These are phyloP conservation scores for Gryllus longicercus DNA, from an alignment of 2,888 invertebrate species.

Conservation along the genomic window DNA sequence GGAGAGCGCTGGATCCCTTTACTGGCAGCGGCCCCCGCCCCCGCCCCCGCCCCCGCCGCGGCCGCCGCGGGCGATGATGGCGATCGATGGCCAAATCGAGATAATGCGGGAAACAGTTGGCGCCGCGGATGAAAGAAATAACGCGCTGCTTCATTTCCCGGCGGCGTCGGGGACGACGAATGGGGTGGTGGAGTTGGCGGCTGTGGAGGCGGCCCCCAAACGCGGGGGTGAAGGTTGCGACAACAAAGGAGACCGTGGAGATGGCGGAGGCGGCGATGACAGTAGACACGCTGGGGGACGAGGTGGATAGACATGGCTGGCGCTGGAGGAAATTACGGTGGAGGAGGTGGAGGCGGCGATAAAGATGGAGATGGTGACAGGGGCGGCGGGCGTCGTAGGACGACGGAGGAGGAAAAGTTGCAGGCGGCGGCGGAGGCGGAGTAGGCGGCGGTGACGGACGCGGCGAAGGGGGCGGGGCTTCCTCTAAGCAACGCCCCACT, in stretches of 20 bases:
- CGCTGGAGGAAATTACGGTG: too few relatives aligned
- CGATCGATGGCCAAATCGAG: background rate
- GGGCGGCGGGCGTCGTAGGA: background rate
- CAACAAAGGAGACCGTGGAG: background rate
- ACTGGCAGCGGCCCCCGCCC: too few relatives aligned
- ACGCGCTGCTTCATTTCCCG: background rate
- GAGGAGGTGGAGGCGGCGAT: background rate
- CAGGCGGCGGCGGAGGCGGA: background rate
- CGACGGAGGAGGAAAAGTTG: background rate
- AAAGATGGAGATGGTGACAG: background rate
- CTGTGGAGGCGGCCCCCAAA: background rate
- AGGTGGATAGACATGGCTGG: too few relatives aligned
- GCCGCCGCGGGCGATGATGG: background rate
- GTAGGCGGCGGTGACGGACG: background rate
- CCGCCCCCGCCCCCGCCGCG: too few relatives aligned
- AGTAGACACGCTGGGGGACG: background rate
- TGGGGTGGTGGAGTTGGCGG: background rate
- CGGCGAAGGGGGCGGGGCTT: background rate
- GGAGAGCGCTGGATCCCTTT: too few relatives aligned
- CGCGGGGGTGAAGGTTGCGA: background rate
- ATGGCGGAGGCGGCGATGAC: background rate
- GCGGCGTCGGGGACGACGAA: background rate
- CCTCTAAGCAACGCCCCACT: background rate
- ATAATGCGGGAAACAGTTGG: conserved; percentile 6
- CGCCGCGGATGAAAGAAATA: background rate